These are phyloP conservation scores for Cephalotes varians DNA, from an alignment of 2,888 invertebrate genomes.

Conservation along the genomic window DNA sequence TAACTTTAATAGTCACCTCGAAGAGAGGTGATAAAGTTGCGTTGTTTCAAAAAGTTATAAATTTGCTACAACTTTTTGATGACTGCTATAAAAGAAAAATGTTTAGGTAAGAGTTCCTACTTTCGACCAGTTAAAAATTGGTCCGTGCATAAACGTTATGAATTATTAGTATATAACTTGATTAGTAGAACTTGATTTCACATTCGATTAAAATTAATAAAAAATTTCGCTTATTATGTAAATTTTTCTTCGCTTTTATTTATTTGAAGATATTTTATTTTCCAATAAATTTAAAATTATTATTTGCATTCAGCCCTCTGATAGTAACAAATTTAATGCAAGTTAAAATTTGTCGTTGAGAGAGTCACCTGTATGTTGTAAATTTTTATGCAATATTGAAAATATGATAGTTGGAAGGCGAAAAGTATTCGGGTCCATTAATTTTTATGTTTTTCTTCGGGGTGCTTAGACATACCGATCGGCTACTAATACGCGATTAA, in stretches of 20 bases:
- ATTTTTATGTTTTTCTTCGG: conserved; percentile 60
- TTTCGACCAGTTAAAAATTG: conserved; percentile 21
- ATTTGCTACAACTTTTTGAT: conserved; percentile 45
- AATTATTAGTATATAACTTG: not conserved
- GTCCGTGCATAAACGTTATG: not conserved
- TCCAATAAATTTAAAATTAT: not conserved
- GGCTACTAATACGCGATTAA: conserved; percentile 21
- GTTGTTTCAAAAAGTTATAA: conserved; percentile 34
- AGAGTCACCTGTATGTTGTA: conserved; percentile 63
- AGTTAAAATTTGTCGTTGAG: conserved; percentile 11
- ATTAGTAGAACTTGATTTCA: not conserved
- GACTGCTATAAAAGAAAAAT: conserved; percentile 13
- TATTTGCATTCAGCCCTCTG: not conserved
- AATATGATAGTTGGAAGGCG: conserved; percentile 48
- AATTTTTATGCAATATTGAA: conserved; percentile 61
- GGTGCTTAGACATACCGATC: conserved; percentile 66
- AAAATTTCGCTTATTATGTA: not conserved
- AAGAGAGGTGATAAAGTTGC: conserved; percentile 17
- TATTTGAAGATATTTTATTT: not conserved
- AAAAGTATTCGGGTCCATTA: conserved; percentile 62
- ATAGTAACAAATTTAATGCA: not conserved
- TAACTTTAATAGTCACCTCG: conserved; percentile 28
- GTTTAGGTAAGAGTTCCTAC: conserved; percentile 38
- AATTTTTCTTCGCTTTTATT: not conserved
- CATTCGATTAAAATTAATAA: not conserved